Conservation (phyloP, 2,797 vertebrate species). For the Cossypha niveicapilla region DNA sequence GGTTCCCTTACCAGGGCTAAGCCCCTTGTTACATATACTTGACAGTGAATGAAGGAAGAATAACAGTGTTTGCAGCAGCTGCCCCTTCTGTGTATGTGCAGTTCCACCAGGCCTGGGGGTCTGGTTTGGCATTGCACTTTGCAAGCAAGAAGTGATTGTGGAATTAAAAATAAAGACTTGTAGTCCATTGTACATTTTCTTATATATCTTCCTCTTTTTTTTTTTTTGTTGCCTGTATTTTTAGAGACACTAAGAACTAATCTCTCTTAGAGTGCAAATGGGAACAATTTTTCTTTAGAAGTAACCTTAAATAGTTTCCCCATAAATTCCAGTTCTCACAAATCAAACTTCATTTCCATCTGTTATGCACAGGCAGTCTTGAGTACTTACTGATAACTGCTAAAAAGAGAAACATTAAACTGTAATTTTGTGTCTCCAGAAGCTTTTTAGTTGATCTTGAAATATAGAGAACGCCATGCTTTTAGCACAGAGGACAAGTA, state of each 20-base stretch:
- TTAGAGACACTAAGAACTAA: not conserved
- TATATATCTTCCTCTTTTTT: not conserved
- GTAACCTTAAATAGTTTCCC: not conserved
- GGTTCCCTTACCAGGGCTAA: not conserved
- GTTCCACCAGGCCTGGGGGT: not conserved
- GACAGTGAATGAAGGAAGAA: not conserved
- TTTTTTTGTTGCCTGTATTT: not conserved
- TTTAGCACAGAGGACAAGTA: not conserved
- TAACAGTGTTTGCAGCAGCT: not conserved
- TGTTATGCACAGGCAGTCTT: not conserved
- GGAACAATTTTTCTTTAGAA: not conserved
- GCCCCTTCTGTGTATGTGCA: not conserved
- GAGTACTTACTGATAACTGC: not conserved
- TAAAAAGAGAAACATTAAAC: conserved; percentile 2
- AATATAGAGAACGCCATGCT: not conserved
- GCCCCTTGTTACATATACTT: not conserved
- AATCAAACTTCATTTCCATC: not conserved
- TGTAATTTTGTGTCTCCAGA: not conserved
- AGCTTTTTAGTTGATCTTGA: not conserved
- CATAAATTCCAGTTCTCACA: not conserved
- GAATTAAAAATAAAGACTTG: not conserved
- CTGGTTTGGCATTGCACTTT: not conserved
- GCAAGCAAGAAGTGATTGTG: not conserved
- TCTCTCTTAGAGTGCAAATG: not conserved
- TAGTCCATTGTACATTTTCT: not conserved